Base-by-base conservation (phyloP, 2,113 vertebrate genomes). In the Ardeotis arabs region DNA sequence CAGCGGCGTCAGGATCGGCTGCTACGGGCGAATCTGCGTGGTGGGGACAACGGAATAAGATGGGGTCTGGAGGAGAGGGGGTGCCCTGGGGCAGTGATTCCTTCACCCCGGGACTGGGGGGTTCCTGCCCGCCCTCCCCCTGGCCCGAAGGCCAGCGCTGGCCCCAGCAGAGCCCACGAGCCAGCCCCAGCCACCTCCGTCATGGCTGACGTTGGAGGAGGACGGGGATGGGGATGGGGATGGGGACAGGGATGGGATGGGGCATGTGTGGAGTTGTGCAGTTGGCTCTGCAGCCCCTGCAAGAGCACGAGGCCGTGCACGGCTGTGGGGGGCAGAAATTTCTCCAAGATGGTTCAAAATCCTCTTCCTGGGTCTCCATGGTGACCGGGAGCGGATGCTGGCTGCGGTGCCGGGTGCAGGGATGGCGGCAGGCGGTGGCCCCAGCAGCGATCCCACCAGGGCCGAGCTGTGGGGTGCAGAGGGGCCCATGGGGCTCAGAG, bases 11-110 rank as follows among this genome's bases (percentile, higher is more conserved):
- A 4, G 35, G 53, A 45, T 23, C 3, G 2, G 56, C 14, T 5
- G 0, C 45, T 37, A 1, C 0, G 22, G 62, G 67, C 21, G 10
- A 20, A 33, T 37, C 31, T 25, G 52, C 1, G 6, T 18, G 27
- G 6, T 8, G 11, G 39, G 33, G 25, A 12, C 24, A n/a, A 15
- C 3, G 7, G n/a, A 33, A 16, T 25, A n/a, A 47, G 3, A 0
- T 0, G 0, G 66, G 8, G n/a, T 22, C 37, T 58, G 60, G 50
- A 37, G 47, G 33, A 47, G 22, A 12, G 4, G 31, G 29, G 52
- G 4, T 33, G n/a, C 14, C 45, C 22, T 2, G 45, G 21, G n/a
- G 53, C n/a, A 14, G 16, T 3, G 28, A 25, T 7, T 12, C 28
- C 55, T 45, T 16, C 9, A 24, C 21, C 28, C 27, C 31, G 15